Evolutionary conservation across 1,140 invertebrate species (phyloP), one percentile per base, ranked within the genome.

Genomic region (Ostrea edulis): DNA sequence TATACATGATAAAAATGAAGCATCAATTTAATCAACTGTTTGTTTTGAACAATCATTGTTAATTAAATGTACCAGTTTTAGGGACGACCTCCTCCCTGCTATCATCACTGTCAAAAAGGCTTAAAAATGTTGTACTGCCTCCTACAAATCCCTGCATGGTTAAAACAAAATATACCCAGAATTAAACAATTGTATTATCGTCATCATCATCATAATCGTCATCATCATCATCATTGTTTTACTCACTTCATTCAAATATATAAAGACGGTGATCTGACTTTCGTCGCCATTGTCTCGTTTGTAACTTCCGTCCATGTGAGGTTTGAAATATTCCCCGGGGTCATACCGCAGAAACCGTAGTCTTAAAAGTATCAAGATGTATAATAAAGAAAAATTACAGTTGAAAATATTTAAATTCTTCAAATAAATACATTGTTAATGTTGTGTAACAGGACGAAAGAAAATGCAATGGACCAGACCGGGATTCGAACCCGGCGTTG

Each of bases 191-290:
- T 44, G 5, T 44, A 44, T 44, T 5, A 44, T 44, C 35, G 5
- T 44, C 35, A 44, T 44, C 35, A 44, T 44, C 35, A 44, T 44
- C 35, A 44, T 44, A 1, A 44, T 44, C 35, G 5, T 44, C 35
- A 44, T 2, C 35, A 44, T 44, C 35, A 44, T 5, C 35, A 44
- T 44, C 35, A 44, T 5, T 71, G 35, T 11, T 65, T 52, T 12
- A 82, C 58, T 87, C 87, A 92, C 92, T 90, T 93, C 91, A 86
- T 93, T 93, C 0, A 93, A 86, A 87, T 93, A 93, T 12, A 92
- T 65, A 62, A 91, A 90, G n/a, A 93, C 71, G 12, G 93, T 93
- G 84, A 93, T 90, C 22, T 55, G 90, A 81, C 91, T 93, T 54
- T n/a, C 71, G 65, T 93, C 92, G 82, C 90, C 91, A 83, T 92